Percentiles rank a stretch among this genome's conserved stretches.
Conservation (phyloP, 1,140 invertebrate genomes). For the Charaxes varanes region DNA sequence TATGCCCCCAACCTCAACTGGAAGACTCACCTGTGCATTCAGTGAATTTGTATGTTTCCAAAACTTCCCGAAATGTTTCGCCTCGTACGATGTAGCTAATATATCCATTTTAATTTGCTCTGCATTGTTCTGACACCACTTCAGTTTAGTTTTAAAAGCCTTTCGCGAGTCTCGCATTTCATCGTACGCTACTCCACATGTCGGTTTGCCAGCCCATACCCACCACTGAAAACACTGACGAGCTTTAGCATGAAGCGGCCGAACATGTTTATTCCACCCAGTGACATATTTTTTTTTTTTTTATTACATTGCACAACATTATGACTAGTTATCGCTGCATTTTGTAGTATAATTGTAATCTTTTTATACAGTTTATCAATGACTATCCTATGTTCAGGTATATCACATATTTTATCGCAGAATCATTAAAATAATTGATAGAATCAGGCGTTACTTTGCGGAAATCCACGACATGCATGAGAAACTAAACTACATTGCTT, state of each 20-base stretch:
- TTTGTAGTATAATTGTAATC: no score
- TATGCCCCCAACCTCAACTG: constrained; percentile 3
- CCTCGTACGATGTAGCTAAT: constrained; percentile 6
- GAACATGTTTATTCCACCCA: constrained; percentile 15
- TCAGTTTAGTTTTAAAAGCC: constrained; percentile 15
- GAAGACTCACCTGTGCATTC: not conserved
- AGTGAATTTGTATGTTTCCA: constrained; percentile 15
- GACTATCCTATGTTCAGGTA: no score
- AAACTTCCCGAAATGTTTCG: constrained; percentile 13
- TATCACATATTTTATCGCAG: no score
- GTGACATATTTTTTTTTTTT: no score
- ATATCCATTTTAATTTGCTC: constrained; percentile 19
- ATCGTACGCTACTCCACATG: constrained; percentile 5
- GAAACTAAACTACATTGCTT: no score
- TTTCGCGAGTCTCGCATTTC: constrained; percentile 13
- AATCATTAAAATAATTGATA: no score
- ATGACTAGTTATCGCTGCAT: no score
- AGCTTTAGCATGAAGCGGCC: constrained; percentile 14
- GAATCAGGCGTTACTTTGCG: no score
- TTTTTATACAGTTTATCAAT: no score
- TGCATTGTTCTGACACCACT: constrained; percentile 19
- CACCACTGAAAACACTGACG: constrained; percentile 20
- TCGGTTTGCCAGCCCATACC: constrained; percentile 12
- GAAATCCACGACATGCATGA: no score
- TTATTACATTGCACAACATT: no score